Evolutionary conservation across 2,797 vertebrate genomes (phyloP).

Genomic region (Platyrinchus mystaceus): DNA sequence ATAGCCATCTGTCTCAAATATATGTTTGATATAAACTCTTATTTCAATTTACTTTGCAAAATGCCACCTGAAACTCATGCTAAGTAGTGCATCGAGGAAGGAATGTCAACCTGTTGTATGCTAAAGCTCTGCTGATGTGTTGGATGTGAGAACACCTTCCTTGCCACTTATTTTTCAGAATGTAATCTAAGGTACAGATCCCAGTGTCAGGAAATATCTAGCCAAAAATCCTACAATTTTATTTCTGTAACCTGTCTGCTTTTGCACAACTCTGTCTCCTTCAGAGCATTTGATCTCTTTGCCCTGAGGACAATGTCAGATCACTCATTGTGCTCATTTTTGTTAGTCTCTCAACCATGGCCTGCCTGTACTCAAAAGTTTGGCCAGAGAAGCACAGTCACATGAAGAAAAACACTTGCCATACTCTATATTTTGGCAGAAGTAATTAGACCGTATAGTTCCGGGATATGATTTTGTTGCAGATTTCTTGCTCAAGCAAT

Average conservation of each 20-base stretch:
- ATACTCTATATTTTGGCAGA: background rate
- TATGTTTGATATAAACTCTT: background rate
- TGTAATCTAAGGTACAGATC: background rate
- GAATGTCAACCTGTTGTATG: background rate
- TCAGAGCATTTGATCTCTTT: background rate
- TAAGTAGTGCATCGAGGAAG: background rate
- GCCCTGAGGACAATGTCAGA: background rate
- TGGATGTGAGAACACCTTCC: background rate
- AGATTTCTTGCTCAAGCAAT: background rate
- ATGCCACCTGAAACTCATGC: background rate
- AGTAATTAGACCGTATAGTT: background rate
- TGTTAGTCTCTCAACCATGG: background rate
- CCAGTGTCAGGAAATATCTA: background rate
- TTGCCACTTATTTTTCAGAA: background rate
- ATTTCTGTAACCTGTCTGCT: background rate
- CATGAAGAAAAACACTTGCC: background rate
- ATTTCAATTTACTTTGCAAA: slow-evolving; percentile 14
- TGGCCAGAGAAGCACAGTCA: background rate
- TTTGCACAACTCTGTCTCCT: background rate
- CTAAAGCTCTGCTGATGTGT: background rate
- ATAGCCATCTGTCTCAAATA: background rate
- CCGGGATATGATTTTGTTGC: background rate
- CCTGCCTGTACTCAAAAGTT: background rate
- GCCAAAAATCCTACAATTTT: background rate
- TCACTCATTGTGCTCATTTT: background rate